phyloP scores from a whole-genome alignment of 2,113 vertebrate species.

The Bubo blakistoni region DNA sequence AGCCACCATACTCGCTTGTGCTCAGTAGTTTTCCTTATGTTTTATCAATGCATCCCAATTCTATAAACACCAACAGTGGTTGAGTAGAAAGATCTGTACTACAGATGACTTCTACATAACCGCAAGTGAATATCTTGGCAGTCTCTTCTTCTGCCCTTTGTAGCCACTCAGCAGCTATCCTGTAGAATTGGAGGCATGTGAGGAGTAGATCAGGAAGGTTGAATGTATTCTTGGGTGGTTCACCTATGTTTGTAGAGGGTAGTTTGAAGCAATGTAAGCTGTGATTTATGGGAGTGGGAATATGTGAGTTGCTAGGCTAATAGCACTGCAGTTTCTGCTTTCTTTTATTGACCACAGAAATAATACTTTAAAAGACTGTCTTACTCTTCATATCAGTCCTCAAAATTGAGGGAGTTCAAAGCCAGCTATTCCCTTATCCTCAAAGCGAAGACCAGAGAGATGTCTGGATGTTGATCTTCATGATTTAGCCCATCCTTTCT shows the following conservation, averaged over 20 bases:
- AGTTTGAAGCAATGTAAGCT: background rate
- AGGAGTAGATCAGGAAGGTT: background rate
- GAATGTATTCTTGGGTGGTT: background rate
- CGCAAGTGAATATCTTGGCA: background rate
- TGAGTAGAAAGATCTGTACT: background rate
- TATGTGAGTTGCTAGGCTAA: background rate
- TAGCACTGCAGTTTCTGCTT: background rate
- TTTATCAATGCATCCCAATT: background rate
- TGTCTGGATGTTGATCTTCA: background rate
- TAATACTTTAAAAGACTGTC: background rate
- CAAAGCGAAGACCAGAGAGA: background rate
- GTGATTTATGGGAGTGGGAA: background rate
- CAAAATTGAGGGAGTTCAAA: background rate
- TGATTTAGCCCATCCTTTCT: background rate
- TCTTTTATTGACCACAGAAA: background rate
- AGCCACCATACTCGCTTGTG: rapidly evolving
- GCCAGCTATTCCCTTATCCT: background rate
- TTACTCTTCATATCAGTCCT: background rate
- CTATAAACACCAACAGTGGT: background rate
- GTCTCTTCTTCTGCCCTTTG: background rate
- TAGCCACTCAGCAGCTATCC: background rate
- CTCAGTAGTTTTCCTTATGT: background rate
- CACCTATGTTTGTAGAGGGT: background rate
- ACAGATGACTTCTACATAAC: background rate
- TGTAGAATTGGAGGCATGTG: background rate